Evolutionary conservation across 2,113 vertebrate species (phyloP), one percentile per base, ranked within the genome.

Genomic region (Morone chrysops): DNA sequence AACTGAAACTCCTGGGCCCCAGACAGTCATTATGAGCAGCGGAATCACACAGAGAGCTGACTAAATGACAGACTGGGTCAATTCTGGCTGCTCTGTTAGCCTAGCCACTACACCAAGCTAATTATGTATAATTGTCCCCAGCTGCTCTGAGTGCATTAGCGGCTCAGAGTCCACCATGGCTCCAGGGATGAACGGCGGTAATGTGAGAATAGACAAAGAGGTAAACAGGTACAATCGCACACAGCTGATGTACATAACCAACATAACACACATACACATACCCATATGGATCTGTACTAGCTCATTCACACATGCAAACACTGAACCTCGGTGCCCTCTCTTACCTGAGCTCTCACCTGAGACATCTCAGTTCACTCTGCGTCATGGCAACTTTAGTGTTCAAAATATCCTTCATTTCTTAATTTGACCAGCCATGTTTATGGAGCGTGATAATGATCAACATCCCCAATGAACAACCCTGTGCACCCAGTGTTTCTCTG

Each of bases 61-160:
- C 16, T 41, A 83, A 90, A 92, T 87, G 70, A 78, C 83, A 61
- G 71, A 59, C 50, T 41, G 47, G 73, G 84, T 90, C 92, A 87
- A 85, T 90, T 83, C 47, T 25, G 40, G 53, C 77, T 61, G 69
- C 17, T 31, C 74, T 50, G 83, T 87, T 75, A 88, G 81, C 53
- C 66, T 47, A 70, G 68, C 54, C 9, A 13, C 62, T 22, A 65
- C 66, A 67, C 75, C 51, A 36, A 57, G 60, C 84, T 90, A 82
- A 94, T 90, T 87, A 78, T 82, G 69, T 75, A 63, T 88, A 90
- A 92, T 86, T 83, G 45, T 20, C 65, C 47, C 41, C 8, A 4
- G 40, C 50, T 80, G 50, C 31, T 74, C 53, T 54, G 71, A 80
- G 79, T 87, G 78, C 78, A 90, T 83, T 71, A 78, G 62, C 17